Evolutionary conservation across 2,113 vertebrate species (phyloP).

Genomic region (Columba livia): DNA sequence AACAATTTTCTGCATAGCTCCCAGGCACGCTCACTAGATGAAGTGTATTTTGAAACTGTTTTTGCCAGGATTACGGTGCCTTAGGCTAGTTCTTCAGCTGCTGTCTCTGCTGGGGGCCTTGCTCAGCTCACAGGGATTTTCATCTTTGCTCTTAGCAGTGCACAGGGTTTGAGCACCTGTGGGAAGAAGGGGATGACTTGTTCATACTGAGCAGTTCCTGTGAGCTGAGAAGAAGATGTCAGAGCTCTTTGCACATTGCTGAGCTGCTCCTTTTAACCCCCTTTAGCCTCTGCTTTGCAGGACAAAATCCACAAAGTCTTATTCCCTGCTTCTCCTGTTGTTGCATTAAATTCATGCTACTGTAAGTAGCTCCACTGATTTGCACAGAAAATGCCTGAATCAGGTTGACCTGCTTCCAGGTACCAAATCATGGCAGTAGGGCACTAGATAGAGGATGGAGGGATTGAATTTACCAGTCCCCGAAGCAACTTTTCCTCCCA

Average conservation of each 20-base stretch:
- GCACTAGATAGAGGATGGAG: not conserved
- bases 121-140: not conserved
- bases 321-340: not conserved
- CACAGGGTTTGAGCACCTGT: not conserved
- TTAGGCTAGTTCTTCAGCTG: not conserved
- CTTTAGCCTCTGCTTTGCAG: not conserved
- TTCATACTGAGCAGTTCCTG: not conserved
- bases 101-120: not conserved
- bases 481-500: not conserved
- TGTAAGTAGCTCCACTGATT: not conserved
- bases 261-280: not conserved
- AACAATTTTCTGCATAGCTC: not conserved
- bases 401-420: not conserved
- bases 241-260: not conserved
- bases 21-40: not conserved
- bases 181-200: not conserved
- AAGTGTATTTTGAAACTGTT: constrained; percentile 21
- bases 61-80: not conserved
- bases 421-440: not conserved
- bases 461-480: too few species aligned
- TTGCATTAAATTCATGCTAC: not conserved
- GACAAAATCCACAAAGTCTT: not conserved
- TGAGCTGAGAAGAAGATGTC: not conserved
- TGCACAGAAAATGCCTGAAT: not conserved
- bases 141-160: rapidly evolving